Evolutionary conservation across 2,113 vertebrate species (phyloP).

Genomic region (Phalacrocorax aristotelis): DNA sequence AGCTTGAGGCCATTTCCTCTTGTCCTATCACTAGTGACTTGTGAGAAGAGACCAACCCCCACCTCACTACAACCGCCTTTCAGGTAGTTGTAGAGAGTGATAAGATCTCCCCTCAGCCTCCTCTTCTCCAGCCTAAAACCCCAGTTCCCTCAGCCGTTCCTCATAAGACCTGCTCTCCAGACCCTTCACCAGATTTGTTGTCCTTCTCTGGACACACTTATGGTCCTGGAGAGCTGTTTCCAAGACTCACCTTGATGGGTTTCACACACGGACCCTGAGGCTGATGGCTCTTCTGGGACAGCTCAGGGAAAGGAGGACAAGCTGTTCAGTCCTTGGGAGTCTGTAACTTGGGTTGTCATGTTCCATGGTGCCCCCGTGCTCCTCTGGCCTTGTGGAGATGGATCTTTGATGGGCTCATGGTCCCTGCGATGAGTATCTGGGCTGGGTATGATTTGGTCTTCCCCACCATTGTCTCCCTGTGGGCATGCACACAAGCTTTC

Average conservation of each 20-base stretch:
- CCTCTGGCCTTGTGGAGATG: neutral
- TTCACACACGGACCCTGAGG: neutral
- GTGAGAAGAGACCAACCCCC: no score
- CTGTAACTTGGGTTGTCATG: neutral
- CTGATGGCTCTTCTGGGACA: neutral
- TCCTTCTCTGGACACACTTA: no score
- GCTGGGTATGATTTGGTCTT: neutral
- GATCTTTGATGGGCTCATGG: neutral
- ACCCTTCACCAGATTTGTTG: no score
- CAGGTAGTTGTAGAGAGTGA: no score
- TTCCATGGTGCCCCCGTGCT: neutral
- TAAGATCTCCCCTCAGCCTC: no score
- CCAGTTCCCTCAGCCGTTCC: no score
- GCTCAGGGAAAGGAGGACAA: neutral
- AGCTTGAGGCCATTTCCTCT: no score
- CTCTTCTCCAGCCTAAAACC: no score
- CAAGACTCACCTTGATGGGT: neutral
- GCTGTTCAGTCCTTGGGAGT: neutral
- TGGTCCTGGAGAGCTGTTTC: neutral
- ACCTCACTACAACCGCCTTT: no score
- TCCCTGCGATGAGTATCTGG: neutral
- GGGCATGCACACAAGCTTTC: neutral
- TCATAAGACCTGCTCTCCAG: no score
- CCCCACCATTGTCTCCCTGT: neutral
- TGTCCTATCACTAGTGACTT: no score